phyloP scores from a whole-genome alignment of 2,113 vertebrate genomes.

The Hyaena hyaena region DNA sequence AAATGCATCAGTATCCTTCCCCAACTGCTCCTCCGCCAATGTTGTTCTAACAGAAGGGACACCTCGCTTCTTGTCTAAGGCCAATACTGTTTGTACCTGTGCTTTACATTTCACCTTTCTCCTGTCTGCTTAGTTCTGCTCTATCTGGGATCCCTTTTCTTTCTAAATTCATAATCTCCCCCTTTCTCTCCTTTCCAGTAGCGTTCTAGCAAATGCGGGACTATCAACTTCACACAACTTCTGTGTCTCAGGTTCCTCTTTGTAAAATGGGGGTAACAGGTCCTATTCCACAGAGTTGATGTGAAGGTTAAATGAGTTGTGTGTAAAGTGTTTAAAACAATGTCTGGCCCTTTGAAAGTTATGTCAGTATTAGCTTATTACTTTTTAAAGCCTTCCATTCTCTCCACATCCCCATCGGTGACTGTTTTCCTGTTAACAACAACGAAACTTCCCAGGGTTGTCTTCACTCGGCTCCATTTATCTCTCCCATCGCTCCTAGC shows the following conservation, averaged over 20 bases:
- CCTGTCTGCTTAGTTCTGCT: neutral
- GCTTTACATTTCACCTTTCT: neutral
- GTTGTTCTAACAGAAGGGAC: neutral
- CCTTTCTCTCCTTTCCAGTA: neutral
- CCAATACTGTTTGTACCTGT: neutral
- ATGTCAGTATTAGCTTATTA: neutral
- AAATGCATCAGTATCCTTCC: neutral
- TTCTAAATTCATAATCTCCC: slow-evolving; percentile 28
- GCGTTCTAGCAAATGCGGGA: neutral
- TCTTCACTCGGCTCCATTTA: neutral
- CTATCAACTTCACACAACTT: slow-evolving; percentile 2
- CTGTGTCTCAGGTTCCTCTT: neutral
- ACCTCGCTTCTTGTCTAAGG: neutral
- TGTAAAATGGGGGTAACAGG: slow-evolving; percentile 6
- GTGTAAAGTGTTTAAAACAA: slow-evolving; percentile 22
- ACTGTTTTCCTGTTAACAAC: neutral
- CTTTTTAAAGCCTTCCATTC: neutral
- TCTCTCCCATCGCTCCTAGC: neutral
- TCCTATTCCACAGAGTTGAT: neutral
- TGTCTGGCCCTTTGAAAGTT: neutral
- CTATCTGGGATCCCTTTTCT: neutral
- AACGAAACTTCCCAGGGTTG: neutral
- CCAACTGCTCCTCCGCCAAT: neutral
- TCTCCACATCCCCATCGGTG: neutral
- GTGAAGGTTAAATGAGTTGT: neutral